phyloP scores from a whole-genome alignment of 2,113 vertebrate genomes.

The Antennarius striatus region DNA sequence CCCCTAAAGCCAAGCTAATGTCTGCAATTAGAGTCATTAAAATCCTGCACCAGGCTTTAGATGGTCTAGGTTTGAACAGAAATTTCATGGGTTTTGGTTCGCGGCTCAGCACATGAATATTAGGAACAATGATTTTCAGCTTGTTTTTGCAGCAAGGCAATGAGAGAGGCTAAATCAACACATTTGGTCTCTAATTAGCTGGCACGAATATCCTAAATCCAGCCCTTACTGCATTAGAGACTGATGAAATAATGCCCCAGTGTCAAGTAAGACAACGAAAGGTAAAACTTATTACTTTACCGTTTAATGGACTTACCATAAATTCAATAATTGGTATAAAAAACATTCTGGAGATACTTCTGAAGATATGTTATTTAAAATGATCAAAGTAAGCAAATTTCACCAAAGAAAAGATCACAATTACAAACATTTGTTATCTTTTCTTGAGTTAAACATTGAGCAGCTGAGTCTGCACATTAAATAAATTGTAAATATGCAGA shows the following conservation, averaged over 20 bases:
- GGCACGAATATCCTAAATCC: constrained; percentile 13
- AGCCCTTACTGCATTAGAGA: neutral
- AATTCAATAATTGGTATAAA: too few species aligned
- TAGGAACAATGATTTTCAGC: neutral
- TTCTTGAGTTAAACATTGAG: too few species aligned
- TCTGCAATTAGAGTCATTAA: constrained; percentile 67
- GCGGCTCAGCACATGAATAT: constrained; percentile 22
- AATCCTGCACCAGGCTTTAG: constrained; percentile 47
- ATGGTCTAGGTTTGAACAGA: constrained; percentile 44
- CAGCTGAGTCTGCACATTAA: neutral
- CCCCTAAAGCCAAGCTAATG: constrained; percentile 66
- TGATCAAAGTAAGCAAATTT: neutral
- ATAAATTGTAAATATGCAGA: neutral
- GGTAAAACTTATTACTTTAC: too few species aligned
- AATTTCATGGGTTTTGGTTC: constrained; percentile 16
- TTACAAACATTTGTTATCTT: too few species aligned
- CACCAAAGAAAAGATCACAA: too few species aligned
- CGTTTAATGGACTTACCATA: too few species aligned
- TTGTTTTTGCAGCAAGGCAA: constrained; percentile 22
- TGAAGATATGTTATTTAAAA: too few species aligned
- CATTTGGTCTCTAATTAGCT: constrained; percentile 28
- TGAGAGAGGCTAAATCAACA: constrained; percentile 15
- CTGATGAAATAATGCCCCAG: too few species aligned
- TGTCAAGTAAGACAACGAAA: too few species aligned
- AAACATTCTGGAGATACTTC: too few species aligned